Evolutionary conservation across 2,797 vertebrate species (phyloP).

Genomic region (Threskiornis aethiopicus): DNA sequence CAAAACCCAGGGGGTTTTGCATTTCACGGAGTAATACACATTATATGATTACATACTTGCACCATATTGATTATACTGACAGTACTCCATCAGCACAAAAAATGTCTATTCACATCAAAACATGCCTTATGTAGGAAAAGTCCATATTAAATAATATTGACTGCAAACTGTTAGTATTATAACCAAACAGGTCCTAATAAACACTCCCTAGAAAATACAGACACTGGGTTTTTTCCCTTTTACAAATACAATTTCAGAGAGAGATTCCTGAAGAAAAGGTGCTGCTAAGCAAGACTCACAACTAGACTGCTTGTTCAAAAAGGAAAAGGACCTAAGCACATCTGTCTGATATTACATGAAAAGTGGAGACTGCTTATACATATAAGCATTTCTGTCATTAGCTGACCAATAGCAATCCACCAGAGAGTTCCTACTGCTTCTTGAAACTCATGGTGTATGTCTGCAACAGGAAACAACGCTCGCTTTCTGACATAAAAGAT

Average conservation of each 20-base stretch:
- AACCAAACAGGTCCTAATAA: neutral
- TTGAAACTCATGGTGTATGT: neutral
- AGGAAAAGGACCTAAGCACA: neutral
- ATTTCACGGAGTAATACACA: neutral
- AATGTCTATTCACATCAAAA: neutral
- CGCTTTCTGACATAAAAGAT: neutral
- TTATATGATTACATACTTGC: neutral
- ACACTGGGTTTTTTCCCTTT: accelerated
- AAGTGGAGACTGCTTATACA: neutral
- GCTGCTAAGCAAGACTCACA: neutral
- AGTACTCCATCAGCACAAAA: neutral
- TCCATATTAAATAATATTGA: neutral
- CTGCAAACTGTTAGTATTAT: neutral
- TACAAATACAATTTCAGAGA: neutral
- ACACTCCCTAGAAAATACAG: neutral
- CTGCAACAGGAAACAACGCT: neutral
- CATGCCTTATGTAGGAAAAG: neutral
- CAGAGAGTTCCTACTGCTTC: neutral
- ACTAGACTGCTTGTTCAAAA: neutral
- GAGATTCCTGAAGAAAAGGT: neutral
- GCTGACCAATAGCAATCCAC: neutral
- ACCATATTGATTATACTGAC: neutral
- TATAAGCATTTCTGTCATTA: neutral
- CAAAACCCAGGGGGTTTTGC: neutral
- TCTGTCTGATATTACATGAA: neutral